phyloP scores from a whole-genome alignment of 2,113 vertebrate genomes.

The Hemichromis elongatus region DNA sequence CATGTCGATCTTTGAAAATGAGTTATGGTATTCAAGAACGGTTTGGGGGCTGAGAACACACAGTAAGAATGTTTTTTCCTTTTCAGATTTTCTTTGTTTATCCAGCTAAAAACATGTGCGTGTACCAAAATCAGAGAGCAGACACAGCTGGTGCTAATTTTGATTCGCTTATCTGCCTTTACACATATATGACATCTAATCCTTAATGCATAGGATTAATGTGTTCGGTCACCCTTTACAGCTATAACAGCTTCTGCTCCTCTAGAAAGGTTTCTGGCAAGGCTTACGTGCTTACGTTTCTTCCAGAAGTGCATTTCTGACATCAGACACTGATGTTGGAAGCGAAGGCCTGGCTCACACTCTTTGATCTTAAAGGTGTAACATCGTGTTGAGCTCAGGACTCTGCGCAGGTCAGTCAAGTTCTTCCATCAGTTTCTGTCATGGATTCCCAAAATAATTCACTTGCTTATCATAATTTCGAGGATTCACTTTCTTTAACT shows the following conservation, averaged over 20 bases:
- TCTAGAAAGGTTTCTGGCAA: fast-evolving
- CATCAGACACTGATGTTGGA: background rate
- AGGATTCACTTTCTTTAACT: background rate
- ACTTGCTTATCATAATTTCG: background rate
- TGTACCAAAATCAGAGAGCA: background rate
- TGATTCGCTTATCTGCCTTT: fast-evolving
- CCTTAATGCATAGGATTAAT: background rate
- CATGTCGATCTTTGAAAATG: background rate
- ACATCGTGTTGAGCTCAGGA: background rate
- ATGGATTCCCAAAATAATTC: background rate
- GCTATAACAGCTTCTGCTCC: fast-evolving
- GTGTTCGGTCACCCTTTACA: background rate
- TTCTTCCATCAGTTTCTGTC: background rate
- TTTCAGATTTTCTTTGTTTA: background rate
- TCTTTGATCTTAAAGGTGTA: fast-evolving
- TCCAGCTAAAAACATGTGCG: fast-evolving
- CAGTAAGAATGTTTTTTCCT: background rate
- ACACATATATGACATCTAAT: background rate
- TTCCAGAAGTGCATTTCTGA: background rate
- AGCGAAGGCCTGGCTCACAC: no score
- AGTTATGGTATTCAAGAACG: background rate
- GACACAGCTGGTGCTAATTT: background rate
- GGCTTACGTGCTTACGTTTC: background rate
- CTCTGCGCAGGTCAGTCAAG: background rate
- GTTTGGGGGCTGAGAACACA: background rate